Base-by-base conservation (phyloP, 1,140 invertebrate species). In the Ridgeia piscesae region DNA sequence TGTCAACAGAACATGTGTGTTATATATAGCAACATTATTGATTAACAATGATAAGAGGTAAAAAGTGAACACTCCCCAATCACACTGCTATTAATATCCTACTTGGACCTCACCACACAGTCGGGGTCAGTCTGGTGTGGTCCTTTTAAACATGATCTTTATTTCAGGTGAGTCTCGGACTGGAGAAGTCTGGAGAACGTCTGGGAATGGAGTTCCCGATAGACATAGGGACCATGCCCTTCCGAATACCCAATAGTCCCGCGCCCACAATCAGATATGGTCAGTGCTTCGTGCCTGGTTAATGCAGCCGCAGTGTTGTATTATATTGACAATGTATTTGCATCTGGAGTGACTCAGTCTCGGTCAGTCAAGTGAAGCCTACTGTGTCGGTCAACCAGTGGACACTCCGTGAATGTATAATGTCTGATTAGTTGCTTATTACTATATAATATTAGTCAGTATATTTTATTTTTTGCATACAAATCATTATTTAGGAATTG, bases 191-290 rank as follows among this genome's bases (percentile, higher is more conserved):
- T 88, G 97, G 97, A 48, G 97, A 98, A 94, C 97, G 97, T 94
- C 96, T 98, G 89, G 96, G 97, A 94, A 97, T 98, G 95, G 97
- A 97, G 94, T 98, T 98, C 94, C 98, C 98, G n/a, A 96, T 98
- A 89, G 98, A 97, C 92, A 97, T 98, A 94, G 98, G 97, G 34
- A 98, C 98, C 31, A 97, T 98, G 93, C 95, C 95, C 34, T 98
- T 98, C 95, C 96, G 97, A 94, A 97, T 98, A 94, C 97, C 97
- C 0, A 98, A 98, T 95, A 94, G 93, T 33, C 97, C 97, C 42
- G 93, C 97, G 97, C 93, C 96, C 95, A 93, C 97, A 48, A 92
- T 98, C 93, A 97, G 97, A 95, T 98, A 98, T 94, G 97, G 98
- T 98, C 96, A 94, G 94, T 93, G 91, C n/a, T 90, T 34, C 31